A percentile compares a stretch with the other conserved stretches of the same genome.
These are phyloP conservation scores for Battus philenor DNA, from an alignment of 1,140 invertebrate genomes.

Conservation along the genomic window DNA sequence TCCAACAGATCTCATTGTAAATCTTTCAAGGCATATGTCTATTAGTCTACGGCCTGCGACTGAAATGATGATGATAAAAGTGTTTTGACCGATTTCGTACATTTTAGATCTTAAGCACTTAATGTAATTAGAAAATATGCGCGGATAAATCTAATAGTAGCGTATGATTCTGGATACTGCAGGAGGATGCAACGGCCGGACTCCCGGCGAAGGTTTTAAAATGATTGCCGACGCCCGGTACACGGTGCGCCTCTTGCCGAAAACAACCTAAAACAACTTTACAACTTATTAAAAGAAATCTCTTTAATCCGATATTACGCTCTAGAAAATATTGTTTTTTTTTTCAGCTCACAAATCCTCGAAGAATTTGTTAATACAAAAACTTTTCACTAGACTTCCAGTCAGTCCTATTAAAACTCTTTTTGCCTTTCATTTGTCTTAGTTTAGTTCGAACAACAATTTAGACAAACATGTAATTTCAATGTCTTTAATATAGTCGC, in stretches of 20 bases:
- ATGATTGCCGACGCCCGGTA: slow-evolving; percentile 57
- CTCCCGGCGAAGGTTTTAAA: slow-evolving; percentile 66
- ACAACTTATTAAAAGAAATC: slow-evolving; percentile 60
- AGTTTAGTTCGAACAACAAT: too few relatives aligned
- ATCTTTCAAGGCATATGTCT: too few relatives aligned
- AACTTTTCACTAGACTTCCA: too few relatives aligned
- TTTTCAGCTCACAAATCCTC: slow-evolving; percentile 18
- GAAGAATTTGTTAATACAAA: background rate
- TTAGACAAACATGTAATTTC: too few relatives aligned
- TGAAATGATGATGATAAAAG: too few relatives aligned
- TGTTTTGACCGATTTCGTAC: too few relatives aligned
- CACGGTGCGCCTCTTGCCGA: slow-evolving; percentile 41
- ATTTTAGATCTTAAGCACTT: too few relatives aligned
- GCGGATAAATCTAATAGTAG: slow-evolving; percentile 30
- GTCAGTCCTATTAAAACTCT: too few relatives aligned
- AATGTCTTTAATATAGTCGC: too few relatives aligned
- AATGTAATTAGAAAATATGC: slow-evolving; percentile 33
- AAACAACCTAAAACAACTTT: slow-evolving; percentile 56
- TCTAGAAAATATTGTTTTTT: slow-evolving; percentile 30
- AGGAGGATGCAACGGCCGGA: slow-evolving; percentile 43
- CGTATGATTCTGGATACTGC: slow-evolving; percentile 48
- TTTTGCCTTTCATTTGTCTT: too few relatives aligned
- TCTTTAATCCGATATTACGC: slow-evolving; percentile 46
- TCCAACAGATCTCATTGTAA: too few relatives aligned
- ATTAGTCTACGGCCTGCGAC: too few relatives aligned